Evolutionary conservation across 2,888 invertebrate species (phyloP).

Genomic region (Azorinus chamasolen): DNA sequence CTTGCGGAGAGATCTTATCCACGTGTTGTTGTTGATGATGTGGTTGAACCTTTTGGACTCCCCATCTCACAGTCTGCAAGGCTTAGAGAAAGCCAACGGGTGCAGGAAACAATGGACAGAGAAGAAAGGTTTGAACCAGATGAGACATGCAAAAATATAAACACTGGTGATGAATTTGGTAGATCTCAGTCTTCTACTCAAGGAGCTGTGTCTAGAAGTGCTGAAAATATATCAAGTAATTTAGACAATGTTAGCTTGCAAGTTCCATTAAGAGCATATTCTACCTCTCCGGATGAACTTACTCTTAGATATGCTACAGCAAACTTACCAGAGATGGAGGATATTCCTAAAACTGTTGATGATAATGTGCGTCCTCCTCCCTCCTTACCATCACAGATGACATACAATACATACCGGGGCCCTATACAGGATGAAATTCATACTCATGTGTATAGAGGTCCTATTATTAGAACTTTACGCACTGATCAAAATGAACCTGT

Average conservation of each 20-base stretch:
- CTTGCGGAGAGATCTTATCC: constrained; percentile 52
- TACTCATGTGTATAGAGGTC: constrained; percentile 61
- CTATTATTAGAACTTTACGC: constrained; percentile 52
- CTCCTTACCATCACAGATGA: constrained; percentile 46
- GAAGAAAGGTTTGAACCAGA: too few relatives aligned
- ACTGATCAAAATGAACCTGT: constrained; percentile 49
- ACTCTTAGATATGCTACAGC: background rate
- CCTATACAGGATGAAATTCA: constrained; percentile 60
- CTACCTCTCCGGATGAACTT: too few relatives aligned
- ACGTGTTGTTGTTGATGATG: constrained; percentile 47
- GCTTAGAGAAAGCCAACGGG: too few relatives aligned
- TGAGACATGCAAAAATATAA: too few relatives aligned
- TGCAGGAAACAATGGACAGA: too few relatives aligned
- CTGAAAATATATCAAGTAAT: too few relatives aligned
- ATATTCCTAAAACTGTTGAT: background rate
- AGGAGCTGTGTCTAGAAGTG: too few relatives aligned
- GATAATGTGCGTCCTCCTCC: constrained; percentile 25
- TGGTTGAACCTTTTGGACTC: constrained; percentile 50
- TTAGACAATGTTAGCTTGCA: too few relatives aligned
- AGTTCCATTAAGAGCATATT: too few relatives aligned
- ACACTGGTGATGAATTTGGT: too few relatives aligned
- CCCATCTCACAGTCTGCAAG: constrained; percentile 4
- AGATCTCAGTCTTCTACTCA: too few relatives aligned
- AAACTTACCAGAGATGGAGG: constrained; percentile 1
- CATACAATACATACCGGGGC: constrained; percentile 54